Evolutionary conservation across 2,113 vertebrate genomes (phyloP), one percentile per base, ranked within the genome.

Genomic region (Pachyramphus minor): DNA sequence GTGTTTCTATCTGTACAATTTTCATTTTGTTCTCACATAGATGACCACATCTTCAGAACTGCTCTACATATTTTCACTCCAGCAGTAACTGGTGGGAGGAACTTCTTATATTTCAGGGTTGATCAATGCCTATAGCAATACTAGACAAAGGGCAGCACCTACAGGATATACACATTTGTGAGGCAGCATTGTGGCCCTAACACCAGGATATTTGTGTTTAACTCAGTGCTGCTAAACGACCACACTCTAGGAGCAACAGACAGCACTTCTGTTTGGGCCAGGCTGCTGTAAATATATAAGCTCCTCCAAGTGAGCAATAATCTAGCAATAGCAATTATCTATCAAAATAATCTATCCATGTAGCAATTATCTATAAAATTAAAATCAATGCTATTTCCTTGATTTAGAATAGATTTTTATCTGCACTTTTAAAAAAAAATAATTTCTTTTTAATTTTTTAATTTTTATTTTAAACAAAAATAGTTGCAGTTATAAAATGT

Each of bases 121-220:
- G 56, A 91, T 95, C 90, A 79, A 72, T 95, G 87, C 60, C 60
- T 87, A 41, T 7, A 94, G 56, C 52, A 89, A 67, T 35, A 72
- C 20, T 49, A 89, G 84, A 84, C 80, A 89, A 95, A 93, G 66
- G 87, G 74, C 78, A 95, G 90, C 58, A 82, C 69, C 64, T 82
- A 75, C 62, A 93, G 81, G 60, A 79, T 64, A 85, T 33, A 80
- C 44, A 82, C 52, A 94, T 83, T 96, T 85, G 87, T 74, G 71
- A 96, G 67, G 66, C 67, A 91, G 63, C 69, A 79, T 37, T 17
- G 31, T 37, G 58, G 37, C 45, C 44, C n/a, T 50, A 72, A 64
- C 1, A 8, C 1, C 47, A 27, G 19, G 39, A 59, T 93, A 87
- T 76, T 87, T 87, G 37, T 52, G 12, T 82, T 91, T 73, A 83